Conservation (phyloP, 2,113 vertebrate genomes). For the Laticauda colubrina region DNA sequence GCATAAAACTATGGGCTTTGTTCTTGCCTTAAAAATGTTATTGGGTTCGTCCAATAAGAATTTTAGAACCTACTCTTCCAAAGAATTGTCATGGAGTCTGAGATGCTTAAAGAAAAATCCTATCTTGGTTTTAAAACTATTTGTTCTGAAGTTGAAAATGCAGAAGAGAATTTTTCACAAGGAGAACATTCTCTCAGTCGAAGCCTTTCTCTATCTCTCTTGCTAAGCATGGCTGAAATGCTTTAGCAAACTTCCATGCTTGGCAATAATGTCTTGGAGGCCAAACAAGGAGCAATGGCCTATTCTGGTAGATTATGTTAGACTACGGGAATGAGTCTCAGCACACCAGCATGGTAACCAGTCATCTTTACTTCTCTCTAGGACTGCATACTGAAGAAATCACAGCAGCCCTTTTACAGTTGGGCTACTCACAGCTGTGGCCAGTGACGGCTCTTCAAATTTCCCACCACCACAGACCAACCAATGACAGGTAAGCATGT, state of each 20-base stretch:
- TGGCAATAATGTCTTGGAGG: neutral
- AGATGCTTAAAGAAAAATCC: constrained; percentile 12
- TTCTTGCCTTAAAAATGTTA: constrained; percentile 32
- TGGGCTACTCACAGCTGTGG: too few species aligned
- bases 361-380: too few species aligned
- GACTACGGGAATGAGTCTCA: too few species aligned
- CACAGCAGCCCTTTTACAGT: too few species aligned
- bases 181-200: neutral
- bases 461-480: too few species aligned
- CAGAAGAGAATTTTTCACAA: constrained; percentile 24
- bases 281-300: neutral
- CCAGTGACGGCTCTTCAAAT: too few species aligned
- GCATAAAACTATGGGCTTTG: constrained; percentile 17
- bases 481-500: too few species aligned
- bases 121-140: constrained; percentile 16
- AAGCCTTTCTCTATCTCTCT: neutral
- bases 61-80: constrained; percentile 45
- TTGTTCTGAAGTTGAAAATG: constrained; percentile 12
- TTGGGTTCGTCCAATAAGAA: constrained; percentile 16
- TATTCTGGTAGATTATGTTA: neutral
- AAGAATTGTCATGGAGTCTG: constrained; percentile 28
- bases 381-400: too few species aligned
- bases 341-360: too few species aligned
- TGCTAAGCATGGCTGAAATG: neutral
- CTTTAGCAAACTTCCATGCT: constrained; percentile 23